A percentile compares a stretch with the other conserved stretches of the same genome.
Evolutionary conservation across 2,113 vertebrate genomes (phyloP).

Genomic region (Perccottus glenii): DNA sequence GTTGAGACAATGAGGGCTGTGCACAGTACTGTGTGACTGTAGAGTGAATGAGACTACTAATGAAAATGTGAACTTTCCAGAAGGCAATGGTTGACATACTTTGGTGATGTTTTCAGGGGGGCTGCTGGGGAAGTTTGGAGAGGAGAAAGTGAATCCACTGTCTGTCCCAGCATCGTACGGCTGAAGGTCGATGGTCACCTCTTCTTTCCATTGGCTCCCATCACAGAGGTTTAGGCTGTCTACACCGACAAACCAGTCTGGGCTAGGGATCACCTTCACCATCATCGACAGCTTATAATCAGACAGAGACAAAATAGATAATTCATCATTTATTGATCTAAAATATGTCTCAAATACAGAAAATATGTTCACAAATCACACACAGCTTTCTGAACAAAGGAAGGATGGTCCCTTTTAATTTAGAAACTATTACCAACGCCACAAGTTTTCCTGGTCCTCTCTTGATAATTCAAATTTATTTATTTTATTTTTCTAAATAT

Average conservation of each 20-base stretch:
- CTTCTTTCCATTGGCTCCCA: slow-evolving; percentile 76
- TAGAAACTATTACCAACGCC: no score
- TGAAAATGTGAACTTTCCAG: not conserved
- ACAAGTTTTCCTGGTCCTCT: no score
- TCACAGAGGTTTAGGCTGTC: slow-evolving; percentile 79
- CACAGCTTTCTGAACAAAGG: no score
- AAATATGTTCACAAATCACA: no score
- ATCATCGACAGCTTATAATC: slow-evolving; percentile 77
- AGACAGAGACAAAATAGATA: slow-evolving; percentile 10
- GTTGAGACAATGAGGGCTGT: not conserved
- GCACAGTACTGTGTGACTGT: not conserved
- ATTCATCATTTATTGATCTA: not conserved
- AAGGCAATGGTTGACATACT: slow-evolving; percentile 46
- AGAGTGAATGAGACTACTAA: not conserved
- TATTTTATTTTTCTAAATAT: no score
- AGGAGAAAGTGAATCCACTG: slow-evolving; percentile 84
- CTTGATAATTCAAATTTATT: no score
- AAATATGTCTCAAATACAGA: no score
- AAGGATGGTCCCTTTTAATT: no score
- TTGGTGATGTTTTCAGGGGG: slow-evolving; percentile 80
- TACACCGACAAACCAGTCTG: slow-evolving; percentile 83
- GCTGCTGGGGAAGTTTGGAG: slow-evolving; percentile 79
- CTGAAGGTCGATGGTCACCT: slow-evolving; percentile 78
- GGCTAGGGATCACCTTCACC: slow-evolving; percentile 83
- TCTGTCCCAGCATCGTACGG: slow-evolving; percentile 82